Evolutionary conservation across 2,797 vertebrate genomes (phyloP).

Genomic region (Spinibarbus caldwelli): DNA sequence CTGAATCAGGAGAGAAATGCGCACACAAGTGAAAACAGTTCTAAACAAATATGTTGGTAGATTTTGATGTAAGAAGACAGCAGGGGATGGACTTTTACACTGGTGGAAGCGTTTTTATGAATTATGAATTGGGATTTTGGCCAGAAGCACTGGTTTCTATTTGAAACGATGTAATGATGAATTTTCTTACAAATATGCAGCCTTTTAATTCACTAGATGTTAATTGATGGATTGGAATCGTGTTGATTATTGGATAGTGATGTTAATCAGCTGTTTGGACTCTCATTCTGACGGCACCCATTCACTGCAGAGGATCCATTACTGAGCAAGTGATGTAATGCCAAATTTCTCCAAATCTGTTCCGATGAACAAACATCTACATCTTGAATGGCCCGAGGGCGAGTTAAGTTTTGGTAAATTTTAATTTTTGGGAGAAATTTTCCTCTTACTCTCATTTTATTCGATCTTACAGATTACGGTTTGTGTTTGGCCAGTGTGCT

Average conservation of each 20-base stretch:
- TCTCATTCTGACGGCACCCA: not conserved
- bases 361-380: not conserved
- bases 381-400: not conserved
- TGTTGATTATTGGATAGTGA: not conserved
- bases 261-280: not conserved
- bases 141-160: not conserved
- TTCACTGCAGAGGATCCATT: not conserved
- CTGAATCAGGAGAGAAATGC: not conserved
- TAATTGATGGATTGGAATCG: not conserved
- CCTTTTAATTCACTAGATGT: not conserved
- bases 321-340: not conserved
- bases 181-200: not conserved
- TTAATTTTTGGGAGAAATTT: too few relatives aligned
- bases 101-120: not conserved
- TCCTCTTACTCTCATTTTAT: not conserved
- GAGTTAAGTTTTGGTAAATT: not conserved
- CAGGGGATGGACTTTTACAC: not conserved
- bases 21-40: not conserved
- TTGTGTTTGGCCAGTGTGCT: slow-evolving; percentile 88
- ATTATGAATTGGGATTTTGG: not conserved
- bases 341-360: not conserved
- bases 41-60: not conserved
- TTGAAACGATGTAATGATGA: not conserved
- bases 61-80: too few relatives aligned
- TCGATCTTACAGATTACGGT: slow-evolving; percentile 81